A percentile compares a stretch with the other conserved stretches of the same genome.
Conservation (phyloP, 2,113 vertebrate genomes). For the Elgaria multicarinata region DNA sequence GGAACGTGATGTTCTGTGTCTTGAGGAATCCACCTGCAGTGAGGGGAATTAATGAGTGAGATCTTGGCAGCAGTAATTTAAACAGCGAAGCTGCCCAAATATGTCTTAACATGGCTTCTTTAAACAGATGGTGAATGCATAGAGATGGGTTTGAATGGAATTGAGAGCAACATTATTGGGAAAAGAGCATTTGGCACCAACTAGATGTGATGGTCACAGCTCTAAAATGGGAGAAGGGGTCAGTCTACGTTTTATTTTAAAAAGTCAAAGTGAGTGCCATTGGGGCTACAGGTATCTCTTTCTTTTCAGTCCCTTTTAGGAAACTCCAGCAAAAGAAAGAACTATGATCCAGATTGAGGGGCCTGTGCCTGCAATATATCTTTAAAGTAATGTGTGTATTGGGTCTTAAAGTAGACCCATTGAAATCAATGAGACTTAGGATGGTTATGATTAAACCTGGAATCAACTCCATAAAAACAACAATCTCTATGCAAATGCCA, state of each 20-base stretch:
- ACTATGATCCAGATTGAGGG: too few species aligned
- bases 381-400: too few species aligned
- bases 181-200: background rate
- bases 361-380: too few species aligned
- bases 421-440: too few species aligned
- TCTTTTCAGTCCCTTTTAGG: background rate
- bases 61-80: slow-evolving; percentile 42
- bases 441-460: too few species aligned
- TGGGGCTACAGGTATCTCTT: background rate
- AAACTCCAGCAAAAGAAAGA: background rate
- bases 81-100: slow-evolving; percentile 21
- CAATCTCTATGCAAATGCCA: too few species aligned
- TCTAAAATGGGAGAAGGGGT: background rate
- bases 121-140: slow-evolving; percentile 35
- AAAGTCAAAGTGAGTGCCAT: background rate
- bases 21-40: slow-evolving; percentile 69
- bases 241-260: background rate
- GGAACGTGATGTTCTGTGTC: slow-evolving; percentile 22
- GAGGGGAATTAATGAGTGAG: slow-evolving; percentile 56
- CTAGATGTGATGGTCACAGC: background rate
- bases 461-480: too few species aligned
- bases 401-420: too few species aligned
- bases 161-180: accelerated
- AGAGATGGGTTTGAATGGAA: slow-evolving; percentile 3
- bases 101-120: slow-evolving; percentile 24